phyloP scores from a whole-genome alignment of 2,888 invertebrate genomes.

The Leistus spinibarbis region DNA sequence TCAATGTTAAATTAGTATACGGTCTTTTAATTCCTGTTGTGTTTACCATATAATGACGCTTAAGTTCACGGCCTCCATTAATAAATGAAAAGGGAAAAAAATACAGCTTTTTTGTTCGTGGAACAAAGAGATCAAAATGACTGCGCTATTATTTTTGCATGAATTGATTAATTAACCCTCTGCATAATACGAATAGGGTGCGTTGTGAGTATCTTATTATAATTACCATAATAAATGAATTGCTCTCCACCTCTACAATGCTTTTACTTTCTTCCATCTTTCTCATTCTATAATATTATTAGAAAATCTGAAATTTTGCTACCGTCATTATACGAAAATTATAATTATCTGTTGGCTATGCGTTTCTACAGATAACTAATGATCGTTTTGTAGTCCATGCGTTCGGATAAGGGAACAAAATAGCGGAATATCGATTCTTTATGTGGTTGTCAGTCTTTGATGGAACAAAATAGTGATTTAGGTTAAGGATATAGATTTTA shows the following conservation, averaged over 20 bases:
- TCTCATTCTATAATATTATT: background rate
- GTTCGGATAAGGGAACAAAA: background rate
- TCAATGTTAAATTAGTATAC: too few relatives aligned
- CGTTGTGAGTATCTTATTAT: background rate
- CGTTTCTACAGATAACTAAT: background rate
- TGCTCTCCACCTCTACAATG: background rate
- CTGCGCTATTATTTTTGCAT: background rate
- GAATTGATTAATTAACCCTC: background rate
- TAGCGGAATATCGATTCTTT: background rate
- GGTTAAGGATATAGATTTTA: too few relatives aligned
- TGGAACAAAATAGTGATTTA: background rate
- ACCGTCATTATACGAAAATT: background rate
- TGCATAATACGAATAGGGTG: background rate
- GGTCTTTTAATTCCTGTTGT: background rate
- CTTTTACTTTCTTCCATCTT: background rate
- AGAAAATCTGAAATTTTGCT: background rate
- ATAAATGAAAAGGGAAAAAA: background rate
- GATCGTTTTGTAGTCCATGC: background rate
- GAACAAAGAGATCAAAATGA: background rate
- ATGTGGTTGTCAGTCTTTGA: background rate
- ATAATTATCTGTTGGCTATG: background rate
- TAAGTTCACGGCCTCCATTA: background rate
- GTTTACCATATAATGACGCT: too few relatives aligned
- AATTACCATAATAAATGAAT: background rate
- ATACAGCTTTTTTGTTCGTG: background rate